phyloP scores from a whole-genome alignment of 1,140 invertebrate species.

The Diabrotica undecimpunctata region DNA sequence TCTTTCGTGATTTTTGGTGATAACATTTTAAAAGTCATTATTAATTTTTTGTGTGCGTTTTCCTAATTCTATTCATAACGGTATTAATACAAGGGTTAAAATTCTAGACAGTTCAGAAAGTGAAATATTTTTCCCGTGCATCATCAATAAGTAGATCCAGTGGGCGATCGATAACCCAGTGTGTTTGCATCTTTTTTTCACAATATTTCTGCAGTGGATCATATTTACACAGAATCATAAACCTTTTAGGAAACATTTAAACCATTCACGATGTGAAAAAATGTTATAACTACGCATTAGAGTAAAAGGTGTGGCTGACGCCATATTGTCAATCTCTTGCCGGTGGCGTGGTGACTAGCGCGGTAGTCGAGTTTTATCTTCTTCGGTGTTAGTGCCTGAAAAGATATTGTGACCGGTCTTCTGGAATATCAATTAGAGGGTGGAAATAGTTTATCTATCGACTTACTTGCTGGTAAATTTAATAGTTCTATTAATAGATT shows the following conservation, averaged over 20 bases:
- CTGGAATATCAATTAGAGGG: slow-evolving; percentile 29
- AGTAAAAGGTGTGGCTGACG: slow-evolving; percentile 46
- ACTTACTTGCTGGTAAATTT: slow-evolving; percentile 15
- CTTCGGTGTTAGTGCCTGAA: slow-evolving; percentile 12
- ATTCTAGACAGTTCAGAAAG: too few species aligned
- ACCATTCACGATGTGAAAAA: background rate
- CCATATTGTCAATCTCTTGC: slow-evolving; percentile 38
- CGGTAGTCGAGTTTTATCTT: slow-evolving; percentile 21
- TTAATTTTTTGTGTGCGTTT: too few species aligned
- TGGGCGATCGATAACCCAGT: too few species aligned
- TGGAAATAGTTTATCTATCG: slow-evolving; percentile 23
- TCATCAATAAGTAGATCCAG: too few species aligned
- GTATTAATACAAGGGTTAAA: too few species aligned
- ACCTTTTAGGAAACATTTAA: too few species aligned
- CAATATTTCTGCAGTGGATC: too few species aligned
- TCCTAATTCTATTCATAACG: too few species aligned
- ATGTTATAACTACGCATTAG: slow-evolving; percentile 35
- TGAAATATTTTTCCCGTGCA: too few species aligned
- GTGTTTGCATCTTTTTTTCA: too few species aligned
- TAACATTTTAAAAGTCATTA: slow-evolving; percentile 1
- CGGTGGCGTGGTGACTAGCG: slow-evolving; percentile 19
- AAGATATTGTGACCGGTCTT: slow-evolving; percentile 20
- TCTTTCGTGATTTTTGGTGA: slow-evolving; percentile 9
- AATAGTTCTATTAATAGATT: slow-evolving; percentile 9
- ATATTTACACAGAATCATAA: too few species aligned